Base-by-base conservation (phyloP, 1,140 invertebrate genomes). In the Rhagoletis pomonella region DNA sequence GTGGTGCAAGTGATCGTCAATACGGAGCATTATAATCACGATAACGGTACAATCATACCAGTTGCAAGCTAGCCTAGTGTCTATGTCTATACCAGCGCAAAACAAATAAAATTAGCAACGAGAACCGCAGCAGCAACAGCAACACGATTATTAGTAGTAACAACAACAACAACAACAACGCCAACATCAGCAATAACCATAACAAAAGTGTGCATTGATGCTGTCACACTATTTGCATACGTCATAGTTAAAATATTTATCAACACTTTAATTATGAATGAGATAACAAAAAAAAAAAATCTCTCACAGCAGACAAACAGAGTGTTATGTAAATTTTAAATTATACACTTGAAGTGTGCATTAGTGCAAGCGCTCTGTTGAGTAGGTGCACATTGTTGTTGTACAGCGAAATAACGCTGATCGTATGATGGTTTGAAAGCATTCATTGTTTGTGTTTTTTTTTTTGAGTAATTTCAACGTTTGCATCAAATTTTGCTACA, bases 1-100 rank as follows among this genome's bases (percentile, higher is more conserved):
- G 96, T 99, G 86, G 96, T 99, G 90, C 98, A 99, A 95, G 98
- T 98, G 87, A 97, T 97, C 91, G 96, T 97, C 81, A 97, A 96
- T 94, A 95, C 95, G 88, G 96, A 97, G 93, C 92, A 93, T 87
- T 91, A 89, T 77, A 93, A 92, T 88, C 92, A 93, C 88, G 92
- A 93, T 86, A 91, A 90, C 69, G 92, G 89, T 89, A 92, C 90
- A 86, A 92, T 90, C 90, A 91, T 90, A 84, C 89, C 90, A 65
- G 88, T 90, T 89, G 88, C 89, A 88, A 93, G 92, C 92, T 93
- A 93, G 92, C 92, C 88, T 87, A 89, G 62, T 87, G 62, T 81
- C 50, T 50, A 19, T 55, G 50, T 81, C 50, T 50, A 19, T 55
- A 29, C 69, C 10, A 87, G 50, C 64, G 87, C 85, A 87, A 87